Evolutionary conservation across 2,797 vertebrate genomes (phyloP).

Genomic region (Karalla daura): DNA sequence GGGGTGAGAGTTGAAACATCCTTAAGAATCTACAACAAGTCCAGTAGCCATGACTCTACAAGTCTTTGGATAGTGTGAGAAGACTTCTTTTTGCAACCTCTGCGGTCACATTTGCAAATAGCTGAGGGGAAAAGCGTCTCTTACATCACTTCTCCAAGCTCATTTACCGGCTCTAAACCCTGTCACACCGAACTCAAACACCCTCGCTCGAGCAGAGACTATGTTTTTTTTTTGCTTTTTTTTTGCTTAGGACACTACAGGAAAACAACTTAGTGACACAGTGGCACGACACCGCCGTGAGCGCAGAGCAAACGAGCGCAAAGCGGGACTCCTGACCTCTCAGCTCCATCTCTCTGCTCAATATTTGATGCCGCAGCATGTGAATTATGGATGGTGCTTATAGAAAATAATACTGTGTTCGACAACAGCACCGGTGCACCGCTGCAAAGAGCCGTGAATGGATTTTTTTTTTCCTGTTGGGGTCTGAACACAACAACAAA

Average conservation of each 20-base stretch:
- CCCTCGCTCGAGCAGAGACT: background rate
- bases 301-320: conserved; percentile 1
- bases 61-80: too few relatives aligned
- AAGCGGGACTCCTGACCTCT: conserved; percentile 63
- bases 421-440: conserved; percentile 60
- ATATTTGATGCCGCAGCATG: conserved; percentile 69
- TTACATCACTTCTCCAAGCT: conserved; percentile 1
- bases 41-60: too few relatives aligned
- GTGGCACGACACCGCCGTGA: background rate
- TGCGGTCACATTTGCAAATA: background rate
- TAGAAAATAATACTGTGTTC: conserved; percentile 77
- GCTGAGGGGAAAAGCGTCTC: background rate
- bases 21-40: too few relatives aligned
- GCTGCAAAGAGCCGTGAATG: conserved; percentile 57
- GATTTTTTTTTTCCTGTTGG: conserved; percentile 24
- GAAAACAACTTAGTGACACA: background rate
- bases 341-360: conserved; percentile 70
- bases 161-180: background rate
- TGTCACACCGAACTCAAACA: background rate
- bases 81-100: background rate
- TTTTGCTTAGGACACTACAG: background rate
- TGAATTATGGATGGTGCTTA: conserved; percentile 81
- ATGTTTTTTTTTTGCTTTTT: too few relatives aligned
- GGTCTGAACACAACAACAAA: conserved; percentile 60
- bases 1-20: too few relatives aligned